phyloP scores from a whole-genome alignment of 2,797 vertebrate genomes.

The Picus viridis region DNA sequence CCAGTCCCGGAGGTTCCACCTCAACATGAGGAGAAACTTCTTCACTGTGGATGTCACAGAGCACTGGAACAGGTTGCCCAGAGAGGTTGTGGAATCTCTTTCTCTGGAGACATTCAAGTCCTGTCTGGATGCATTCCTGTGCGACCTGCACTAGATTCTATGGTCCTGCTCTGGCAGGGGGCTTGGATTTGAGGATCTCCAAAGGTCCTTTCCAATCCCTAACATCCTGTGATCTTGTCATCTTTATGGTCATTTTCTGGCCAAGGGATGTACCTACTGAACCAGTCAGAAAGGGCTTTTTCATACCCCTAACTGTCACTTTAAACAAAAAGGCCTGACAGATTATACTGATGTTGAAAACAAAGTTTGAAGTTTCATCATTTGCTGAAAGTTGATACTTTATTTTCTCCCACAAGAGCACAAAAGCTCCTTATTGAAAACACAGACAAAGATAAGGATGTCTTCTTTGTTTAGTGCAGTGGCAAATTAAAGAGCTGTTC shows the following conservation, averaged over 20 bases:
- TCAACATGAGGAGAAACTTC: no score
- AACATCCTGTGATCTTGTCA: no score
- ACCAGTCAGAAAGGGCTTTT: conserved; percentile 1
- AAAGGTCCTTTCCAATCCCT: no score
- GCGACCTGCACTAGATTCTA: no score
- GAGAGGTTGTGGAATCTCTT: no score
- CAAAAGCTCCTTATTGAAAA: conserved; percentile 45
- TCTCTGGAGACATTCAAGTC: no score
- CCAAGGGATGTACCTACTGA: background rate
- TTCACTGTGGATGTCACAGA: background rate
- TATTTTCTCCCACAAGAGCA: background rate
- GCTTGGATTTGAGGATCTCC: no score
- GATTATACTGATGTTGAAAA: conserved; percentile 7
- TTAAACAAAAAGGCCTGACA: conserved; percentile 20
- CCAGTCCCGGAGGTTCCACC: no score
- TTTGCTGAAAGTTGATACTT: conserved; percentile 12
- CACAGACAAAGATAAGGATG: conserved; percentile 4
- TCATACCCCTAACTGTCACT: background rate
- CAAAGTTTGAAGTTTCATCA: background rate
- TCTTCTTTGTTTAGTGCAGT: background rate
- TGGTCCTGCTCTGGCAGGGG: no score
- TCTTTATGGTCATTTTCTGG: background rate
- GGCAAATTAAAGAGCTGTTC: conserved; percentile 35
- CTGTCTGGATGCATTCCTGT: no score
- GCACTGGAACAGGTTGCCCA: no score